Evolutionary conservation across 1,140 invertebrate genomes (phyloP).

Genomic region (Trichoplusia ni): DNA sequence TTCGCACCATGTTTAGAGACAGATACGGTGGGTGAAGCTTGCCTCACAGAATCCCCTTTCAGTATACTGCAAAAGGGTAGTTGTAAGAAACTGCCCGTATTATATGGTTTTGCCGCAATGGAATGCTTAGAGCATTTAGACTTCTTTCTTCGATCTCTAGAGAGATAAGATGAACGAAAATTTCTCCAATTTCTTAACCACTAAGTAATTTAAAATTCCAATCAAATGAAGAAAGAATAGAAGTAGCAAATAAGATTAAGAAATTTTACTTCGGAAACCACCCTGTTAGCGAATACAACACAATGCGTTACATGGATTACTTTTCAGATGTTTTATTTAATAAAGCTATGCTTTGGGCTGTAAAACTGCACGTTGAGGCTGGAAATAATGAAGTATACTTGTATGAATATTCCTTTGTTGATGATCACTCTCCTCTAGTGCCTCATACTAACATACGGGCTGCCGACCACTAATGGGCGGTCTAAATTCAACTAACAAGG

Average conservation of each 20-base stretch:
- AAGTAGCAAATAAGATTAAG: conserved; percentile 35
- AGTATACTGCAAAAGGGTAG: conserved; percentile 43
- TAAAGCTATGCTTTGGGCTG: conserved; percentile 21
- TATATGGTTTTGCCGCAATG: conserved; percentile 32
- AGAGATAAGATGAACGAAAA: conserved; percentile 39
- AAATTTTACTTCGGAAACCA: conserved; percentile 42
- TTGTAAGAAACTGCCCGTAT: conserved; percentile 5
- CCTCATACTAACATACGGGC: conserved; percentile 30
- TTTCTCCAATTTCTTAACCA: conserved; percentile 41
- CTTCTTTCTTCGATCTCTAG: conserved; percentile 16
- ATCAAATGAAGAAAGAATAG: conserved; percentile 24
- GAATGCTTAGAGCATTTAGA: conserved; percentile 36
- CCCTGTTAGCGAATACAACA: conserved; percentile 24
- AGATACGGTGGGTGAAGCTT: conserved; percentile 34
- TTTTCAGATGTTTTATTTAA: conserved; percentile 40
- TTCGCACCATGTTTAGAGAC: conserved; percentile 51
- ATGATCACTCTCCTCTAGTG: conserved; percentile 12
- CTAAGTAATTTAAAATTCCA: conserved; percentile 37
- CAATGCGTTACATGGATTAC: conserved; percentile 38
- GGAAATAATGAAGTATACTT: conserved; percentile 42
- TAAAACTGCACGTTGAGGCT: conserved; percentile 27
- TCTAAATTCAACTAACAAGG: conserved; percentile 26
- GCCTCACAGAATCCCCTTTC: conserved; percentile 46
- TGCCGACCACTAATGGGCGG: conserved; percentile 38
- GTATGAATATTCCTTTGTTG: conserved; percentile 41